Conservation (phyloP, 2,113 vertebrate genomes). For the Pholis gunnellus region DNA sequence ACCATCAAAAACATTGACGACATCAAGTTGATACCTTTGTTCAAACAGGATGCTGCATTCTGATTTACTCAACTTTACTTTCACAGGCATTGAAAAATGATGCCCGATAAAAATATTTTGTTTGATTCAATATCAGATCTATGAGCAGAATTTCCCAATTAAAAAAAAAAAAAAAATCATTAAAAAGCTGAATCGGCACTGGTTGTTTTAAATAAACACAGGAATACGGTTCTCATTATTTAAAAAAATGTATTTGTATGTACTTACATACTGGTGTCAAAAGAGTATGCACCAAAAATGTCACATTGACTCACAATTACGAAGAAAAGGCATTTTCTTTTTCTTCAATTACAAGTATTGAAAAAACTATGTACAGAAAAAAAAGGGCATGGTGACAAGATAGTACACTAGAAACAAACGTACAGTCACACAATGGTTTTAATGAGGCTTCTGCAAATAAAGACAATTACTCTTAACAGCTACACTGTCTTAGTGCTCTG, state of each 20-base stretch:
- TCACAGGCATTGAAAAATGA: neutral
- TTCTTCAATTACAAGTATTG: constrained; percentile 79
- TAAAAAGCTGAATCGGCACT: neutral
- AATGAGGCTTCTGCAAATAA: constrained; percentile 55
- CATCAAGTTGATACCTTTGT: neutral
- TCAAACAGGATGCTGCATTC: neutral
- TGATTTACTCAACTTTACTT: neutral
- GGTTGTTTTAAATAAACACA: constrained; percentile 37
- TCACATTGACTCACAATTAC: constrained; percentile 81
- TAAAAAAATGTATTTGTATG: constrained; percentile 85
- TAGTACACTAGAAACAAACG: constrained; percentile 72
- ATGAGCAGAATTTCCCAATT: neutral
- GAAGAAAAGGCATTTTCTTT: constrained; percentile 72
- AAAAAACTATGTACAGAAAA: constrained; percentile 84
- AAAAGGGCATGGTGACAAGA: constrained; percentile 75
- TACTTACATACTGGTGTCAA: constrained; percentile 84
- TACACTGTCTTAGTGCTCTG: constrained; percentile 41
- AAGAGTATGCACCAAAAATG: constrained; percentile 82
- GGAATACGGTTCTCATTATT: constrained; percentile 63
- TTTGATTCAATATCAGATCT: neutral
- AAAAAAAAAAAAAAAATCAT: constrained; percentile 8
- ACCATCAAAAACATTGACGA: neutral
- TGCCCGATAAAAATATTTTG: too few species aligned
- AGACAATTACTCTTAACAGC: constrained; percentile 51
- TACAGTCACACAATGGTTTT: constrained; percentile 67